Percentiles rank a stretch among this genome's conserved stretches.
These are phyloP conservation scores for Siniperca scherzeri DNA, from an alignment of 2,797 vertebrate genomes.

Conservation along the genomic window DNA sequence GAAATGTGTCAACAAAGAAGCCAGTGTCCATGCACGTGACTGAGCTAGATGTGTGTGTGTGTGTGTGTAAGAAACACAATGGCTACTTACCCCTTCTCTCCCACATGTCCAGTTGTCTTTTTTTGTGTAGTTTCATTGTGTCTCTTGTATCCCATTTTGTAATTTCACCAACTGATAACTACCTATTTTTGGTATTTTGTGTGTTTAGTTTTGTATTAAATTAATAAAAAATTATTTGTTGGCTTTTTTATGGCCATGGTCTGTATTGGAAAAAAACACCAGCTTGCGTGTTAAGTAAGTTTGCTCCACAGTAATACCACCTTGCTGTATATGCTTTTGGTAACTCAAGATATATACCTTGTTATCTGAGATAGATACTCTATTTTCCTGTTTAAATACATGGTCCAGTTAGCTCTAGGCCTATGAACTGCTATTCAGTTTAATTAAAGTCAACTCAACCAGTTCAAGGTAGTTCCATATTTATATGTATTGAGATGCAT, in stretches of 20 bases:
- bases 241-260: neutral
- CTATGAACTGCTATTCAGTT: neutral
- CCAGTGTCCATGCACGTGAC: constrained; percentile 37
- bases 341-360: constrained; percentile 1
- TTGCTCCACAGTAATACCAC: constrained; percentile 11
- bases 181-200: neutral
- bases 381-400: no score
- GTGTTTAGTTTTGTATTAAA: neutral
- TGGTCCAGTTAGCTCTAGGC: neutral
- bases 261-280: neutral
- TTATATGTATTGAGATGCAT: constrained; percentile 14
- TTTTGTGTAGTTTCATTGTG: constrained; percentile 21
- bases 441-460: neutral
- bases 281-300: neutral
- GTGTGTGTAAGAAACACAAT: constrained; percentile 27
- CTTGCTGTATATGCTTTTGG: constrained; percentile 14
- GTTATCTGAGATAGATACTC: constrained; percentile 20
- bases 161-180: constrained; percentile 13
- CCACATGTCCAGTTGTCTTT: constrained; percentile 9
- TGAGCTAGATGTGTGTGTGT: neutral
- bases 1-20: constrained; percentile 51
- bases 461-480: constrained; percentile 1
- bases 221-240: neutral
- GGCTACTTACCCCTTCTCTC: constrained; percentile 17
- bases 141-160: constrained; percentile 15